Percentiles rank a stretch among this genome's conserved stretches.
Conservation (phyloP, 2,113 vertebrate species). For the Barnardius zonarius region DNA sequence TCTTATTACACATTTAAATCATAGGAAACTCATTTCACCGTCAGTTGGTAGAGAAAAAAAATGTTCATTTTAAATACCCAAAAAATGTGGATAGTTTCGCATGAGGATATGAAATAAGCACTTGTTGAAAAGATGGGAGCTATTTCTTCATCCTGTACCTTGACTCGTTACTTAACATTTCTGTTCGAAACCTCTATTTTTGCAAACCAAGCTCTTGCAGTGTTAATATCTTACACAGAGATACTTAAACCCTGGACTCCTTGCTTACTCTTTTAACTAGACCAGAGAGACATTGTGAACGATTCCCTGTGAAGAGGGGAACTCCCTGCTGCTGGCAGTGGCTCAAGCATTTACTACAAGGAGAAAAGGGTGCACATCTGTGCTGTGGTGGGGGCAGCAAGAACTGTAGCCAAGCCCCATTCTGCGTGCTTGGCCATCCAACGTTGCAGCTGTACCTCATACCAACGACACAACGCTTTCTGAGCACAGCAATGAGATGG, state of each 20-base stretch:
- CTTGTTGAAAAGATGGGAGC: not conserved
- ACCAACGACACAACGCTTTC: not conserved
- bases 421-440: not conserved
- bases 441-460: not conserved
- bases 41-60: not conserved
- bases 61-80: not conserved
- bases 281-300: not conserved
- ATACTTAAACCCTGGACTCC: not conserved
- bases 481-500: not conserved
- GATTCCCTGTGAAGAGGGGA: not conserved
- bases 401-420: not conserved
- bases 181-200: not conserved
- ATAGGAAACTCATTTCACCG: not conserved
- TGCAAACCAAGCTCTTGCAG: not conserved
- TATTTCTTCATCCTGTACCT: not conserved
- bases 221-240: not conserved
- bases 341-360: not conserved
- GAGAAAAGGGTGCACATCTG: slow-evolving; percentile 4
- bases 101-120: slow-evolving; percentile 6
- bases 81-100: not conserved
- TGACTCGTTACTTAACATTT: not conserved
- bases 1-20: not conserved
- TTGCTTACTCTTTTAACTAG: not conserved
- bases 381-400: not conserved
- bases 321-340: not conserved